Conservation (phyloP, 2,888 invertebrate species). For the Mechanitis messenoides region DNA sequence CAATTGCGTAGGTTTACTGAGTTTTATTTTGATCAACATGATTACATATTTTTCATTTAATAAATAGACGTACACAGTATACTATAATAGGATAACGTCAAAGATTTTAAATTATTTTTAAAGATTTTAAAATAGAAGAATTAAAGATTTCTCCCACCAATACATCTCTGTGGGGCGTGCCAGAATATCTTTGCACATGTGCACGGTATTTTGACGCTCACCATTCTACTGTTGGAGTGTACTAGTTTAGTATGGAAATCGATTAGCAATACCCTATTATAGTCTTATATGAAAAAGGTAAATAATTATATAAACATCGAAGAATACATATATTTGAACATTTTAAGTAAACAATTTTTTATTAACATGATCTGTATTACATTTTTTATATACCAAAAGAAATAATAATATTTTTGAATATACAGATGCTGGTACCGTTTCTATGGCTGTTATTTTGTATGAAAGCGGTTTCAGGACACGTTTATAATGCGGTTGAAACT, state of each 20-base stretch:
- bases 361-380: too few species aligned
- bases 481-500: constrained; percentile 78
- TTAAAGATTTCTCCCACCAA: constrained; percentile 11
- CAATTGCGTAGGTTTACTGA: constrained; percentile 11
- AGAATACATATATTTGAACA: too few species aligned
- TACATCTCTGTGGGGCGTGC: constrained; percentile 33
- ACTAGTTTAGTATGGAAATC: constrained; percentile 60
- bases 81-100: not conserved
- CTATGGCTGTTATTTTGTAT: constrained; percentile 34
- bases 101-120: not conserved
- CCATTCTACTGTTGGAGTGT: constrained; percentile 31
- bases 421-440: constrained; percentile 32
- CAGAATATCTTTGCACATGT: constrained; percentile 55
- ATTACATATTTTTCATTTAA: not conserved
- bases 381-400: not conserved
- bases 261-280: constrained; percentile 44
- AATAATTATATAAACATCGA: too few species aligned
- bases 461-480: constrained; percentile 38
- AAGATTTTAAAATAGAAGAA: not conserved
- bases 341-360: too few species aligned
- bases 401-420: constrained; percentile 10
- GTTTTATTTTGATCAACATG: not conserved
- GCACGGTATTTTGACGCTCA: constrained; percentile 45
- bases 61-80: not conserved
- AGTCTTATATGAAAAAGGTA: too few species aligned